phyloP scores from a whole-genome alignment of 2,888 invertebrate genomes.

The Sinohyriopsis cumingii region DNA sequence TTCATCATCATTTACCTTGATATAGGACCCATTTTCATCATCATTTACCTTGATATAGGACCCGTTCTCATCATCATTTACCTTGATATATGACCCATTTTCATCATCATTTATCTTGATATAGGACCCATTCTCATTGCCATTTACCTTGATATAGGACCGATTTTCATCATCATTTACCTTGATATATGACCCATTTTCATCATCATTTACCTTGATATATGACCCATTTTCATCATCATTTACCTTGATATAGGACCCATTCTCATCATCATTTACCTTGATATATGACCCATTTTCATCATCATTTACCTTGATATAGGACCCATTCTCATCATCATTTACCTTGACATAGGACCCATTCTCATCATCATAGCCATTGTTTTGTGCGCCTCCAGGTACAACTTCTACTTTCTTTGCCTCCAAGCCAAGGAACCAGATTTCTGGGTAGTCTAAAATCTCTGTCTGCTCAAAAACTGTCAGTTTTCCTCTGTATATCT shows the following conservation, averaged over 20 bases:
- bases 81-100: too few relatives aligned
- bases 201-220: conserved; percentile 83
- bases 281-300: too few relatives aligned
- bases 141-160: conserved; percentile 89
- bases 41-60: conserved; percentile 87
- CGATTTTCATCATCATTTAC: conserved; percentile 76
- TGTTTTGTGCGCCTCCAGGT: conserved; percentile 65
- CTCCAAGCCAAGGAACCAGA: conserved; percentile 85
- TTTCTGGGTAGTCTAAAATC: conserved; percentile 89
- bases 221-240: too few relatives aligned
- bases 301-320: conserved; percentile 84
- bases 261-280: conserved; percentile 77
- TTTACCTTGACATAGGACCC: conserved; percentile 91
- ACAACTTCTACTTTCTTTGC: conserved; percentile 70
- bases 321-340: too few relatives aligned
- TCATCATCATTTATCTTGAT: conserved; percentile 83
- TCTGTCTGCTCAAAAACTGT: conserved; percentile 93
- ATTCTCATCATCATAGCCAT: conserved; percentile 71
- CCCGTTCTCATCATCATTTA: conserved; percentile 73
- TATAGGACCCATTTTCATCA: too few relatives aligned
- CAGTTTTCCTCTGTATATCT: conserved; percentile 86
- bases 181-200: too few relatives aligned
- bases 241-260: conserved; percentile 90
- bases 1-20: conserved; percentile 82
- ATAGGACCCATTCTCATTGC: too few relatives aligned